phyloP scores from a whole-genome alignment of 2,888 invertebrate genomes.

The Drosophila anomalata region DNA sequence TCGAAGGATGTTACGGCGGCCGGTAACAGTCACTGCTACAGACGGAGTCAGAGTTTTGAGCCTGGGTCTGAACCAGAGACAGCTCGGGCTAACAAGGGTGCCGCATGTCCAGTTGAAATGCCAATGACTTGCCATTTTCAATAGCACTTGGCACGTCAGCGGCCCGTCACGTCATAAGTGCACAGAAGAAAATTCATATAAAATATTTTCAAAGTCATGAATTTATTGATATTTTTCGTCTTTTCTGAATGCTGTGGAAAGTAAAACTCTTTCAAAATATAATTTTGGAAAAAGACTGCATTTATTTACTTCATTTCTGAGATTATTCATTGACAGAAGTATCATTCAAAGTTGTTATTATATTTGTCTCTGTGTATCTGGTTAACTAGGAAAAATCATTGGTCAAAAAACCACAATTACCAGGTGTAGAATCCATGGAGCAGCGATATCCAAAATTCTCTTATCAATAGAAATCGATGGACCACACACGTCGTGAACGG shows the following conservation, averaged over 20 bases:
- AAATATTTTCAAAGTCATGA: not conserved
- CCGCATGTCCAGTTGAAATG: constrained; percentile 79
- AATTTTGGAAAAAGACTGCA: too few relatives aligned
- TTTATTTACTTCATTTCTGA: too few relatives aligned
- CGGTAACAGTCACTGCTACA: constrained; percentile 47
- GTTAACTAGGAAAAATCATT: not conserved
- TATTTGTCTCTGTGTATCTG: not conserved
- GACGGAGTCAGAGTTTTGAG: constrained; percentile 31
- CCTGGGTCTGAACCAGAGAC: constrained; percentile 27
- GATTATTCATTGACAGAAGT: too few relatives aligned
- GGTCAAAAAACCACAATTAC: constrained; percentile 35
- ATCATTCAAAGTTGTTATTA: too few relatives aligned
- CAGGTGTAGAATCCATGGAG: constrained; percentile 45
- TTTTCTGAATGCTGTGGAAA: too few relatives aligned
- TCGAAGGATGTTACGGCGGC: constrained; percentile 70
- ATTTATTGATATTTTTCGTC: not conserved
- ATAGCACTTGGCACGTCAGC: constrained; percentile 76
- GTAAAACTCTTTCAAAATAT: too few relatives aligned
- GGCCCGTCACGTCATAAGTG: constrained; percentile 65
- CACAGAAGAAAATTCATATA: constrained; percentile 9
- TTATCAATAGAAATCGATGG: constrained; percentile 59
- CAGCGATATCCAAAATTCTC: constrained; percentile 55
- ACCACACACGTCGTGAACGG: constrained; percentile 61
- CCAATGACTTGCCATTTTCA: constrained; percentile 76
- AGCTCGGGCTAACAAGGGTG: constrained; percentile 72